Base-by-base conservation (phyloP, 2,113 vertebrate genomes). In the Crotalus tigris region DNA sequence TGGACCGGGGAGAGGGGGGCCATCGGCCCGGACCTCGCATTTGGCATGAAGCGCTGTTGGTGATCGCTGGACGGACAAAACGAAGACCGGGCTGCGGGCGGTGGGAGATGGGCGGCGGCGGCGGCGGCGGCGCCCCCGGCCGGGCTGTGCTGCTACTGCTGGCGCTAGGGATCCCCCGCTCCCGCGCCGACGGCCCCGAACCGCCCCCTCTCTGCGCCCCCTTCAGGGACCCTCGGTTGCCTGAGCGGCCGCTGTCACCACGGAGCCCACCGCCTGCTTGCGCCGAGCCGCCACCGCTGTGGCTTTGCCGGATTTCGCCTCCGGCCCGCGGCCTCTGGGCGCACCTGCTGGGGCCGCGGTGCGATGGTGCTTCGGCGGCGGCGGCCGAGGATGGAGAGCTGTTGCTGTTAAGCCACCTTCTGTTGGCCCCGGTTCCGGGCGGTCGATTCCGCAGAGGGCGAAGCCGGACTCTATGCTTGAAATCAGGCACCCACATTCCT, bases 41-140 rank as follows among this genome's bases (percentile, higher is more conserved):
- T 33, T 91, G 96, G 96, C 93, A 96, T 97, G 96, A 96, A 86
- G 88, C 94, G 94, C 95, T 44, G 93, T 92, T 92, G 44, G 57
- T 23, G 88, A 90, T 44, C 57, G 58, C 46, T 94, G 49, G 95
- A 85, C 96, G 94, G 95, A 88, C 95, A 59, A 91, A 49, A 8
- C 53, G 26, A 69, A 89, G 57, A 69, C 53, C 92, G 26, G 92
- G 61, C 21, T 53, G 88, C 88, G 89, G 92, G 88, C 92, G 88
- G 89, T 69, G 95, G 90, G 95, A 1, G 94, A 96, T 94, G 96
- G 96, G 94, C 94, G 97, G 97, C 96, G 96, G 93, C 81, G 39
- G 39, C 64, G 59, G 93, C 92, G 55, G 94, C 95, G 53, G 93
- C 90, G 64, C 29, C 94, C 17, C 85, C 55, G 8, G 54, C 94